A percentile compares a stretch with the other conserved stretches of the same genome.
Conservation (phyloP, 2,888 invertebrate species). For the Protophormia terraenovae region DNA sequence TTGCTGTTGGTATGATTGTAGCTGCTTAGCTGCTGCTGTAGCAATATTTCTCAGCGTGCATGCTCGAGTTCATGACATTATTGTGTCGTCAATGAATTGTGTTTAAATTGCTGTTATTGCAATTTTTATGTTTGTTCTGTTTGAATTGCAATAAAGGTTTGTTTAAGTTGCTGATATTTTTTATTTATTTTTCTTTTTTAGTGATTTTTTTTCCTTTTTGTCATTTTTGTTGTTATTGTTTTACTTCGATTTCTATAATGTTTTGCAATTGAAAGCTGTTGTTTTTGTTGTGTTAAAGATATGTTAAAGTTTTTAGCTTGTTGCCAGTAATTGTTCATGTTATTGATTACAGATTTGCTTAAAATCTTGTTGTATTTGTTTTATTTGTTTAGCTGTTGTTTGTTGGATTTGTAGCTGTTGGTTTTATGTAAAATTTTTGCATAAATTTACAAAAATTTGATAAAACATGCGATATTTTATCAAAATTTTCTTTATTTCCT, state of each 20-base stretch:
- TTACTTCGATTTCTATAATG: constrained; percentile 43
- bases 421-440: constrained; percentile 59
- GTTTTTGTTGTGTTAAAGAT: constrained; percentile 44
- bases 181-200: too few species aligned
- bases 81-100: constrained; percentile 70
- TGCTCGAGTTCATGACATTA: constrained; percentile 71
- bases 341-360: constrained; percentile 67
- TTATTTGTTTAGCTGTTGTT: constrained; percentile 1
- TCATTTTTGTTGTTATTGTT: constrained; percentile 28
- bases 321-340: constrained; percentile 69
- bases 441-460: constrained; percentile 67
- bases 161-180: constrained; percentile 4
- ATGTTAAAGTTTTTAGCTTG: constrained; percentile 63
- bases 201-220: not conserved
- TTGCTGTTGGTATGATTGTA: too few species aligned
- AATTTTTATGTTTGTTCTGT: constrained; percentile 65
- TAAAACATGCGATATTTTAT: constrained; percentile 65
- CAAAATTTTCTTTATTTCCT: not conserved
- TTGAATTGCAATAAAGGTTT: constrained; percentile 62
- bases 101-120: constrained; percentile 69
- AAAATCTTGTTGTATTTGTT: constrained; percentile 57
- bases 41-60: constrained; percentile 66
- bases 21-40: constrained; percentile 3
- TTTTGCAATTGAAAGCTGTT: constrained; percentile 23
- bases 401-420: constrained; percentile 41